phyloP scores from a whole-genome alignment of 2,888 invertebrate genomes.

The Perizoma flavofasciatum region DNA sequence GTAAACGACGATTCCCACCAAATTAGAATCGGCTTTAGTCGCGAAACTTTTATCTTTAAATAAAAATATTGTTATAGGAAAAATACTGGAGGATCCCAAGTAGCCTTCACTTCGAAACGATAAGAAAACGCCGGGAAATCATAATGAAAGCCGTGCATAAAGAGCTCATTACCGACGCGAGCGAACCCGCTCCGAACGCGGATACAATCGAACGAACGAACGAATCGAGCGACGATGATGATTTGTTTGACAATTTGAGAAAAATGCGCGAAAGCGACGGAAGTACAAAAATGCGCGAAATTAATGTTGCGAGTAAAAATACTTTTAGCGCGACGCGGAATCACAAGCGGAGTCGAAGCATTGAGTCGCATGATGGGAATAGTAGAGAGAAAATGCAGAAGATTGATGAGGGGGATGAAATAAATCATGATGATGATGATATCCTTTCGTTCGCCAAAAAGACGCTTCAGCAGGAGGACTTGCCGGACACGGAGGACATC shows the following conservation, averaged over 20 bases:
- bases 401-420: slow-evolving; percentile 61
- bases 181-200: slow-evolving; percentile 16
- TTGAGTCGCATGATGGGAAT: slow-evolving; percentile 57
- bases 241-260: slow-evolving; percentile 71
- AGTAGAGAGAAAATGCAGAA: slow-evolving; percentile 65
- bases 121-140: slow-evolving; percentile 82
- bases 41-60: slow-evolving; percentile 13
- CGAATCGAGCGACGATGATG: slow-evolving; percentile 70
- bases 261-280: slow-evolving; percentile 46
- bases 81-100: slow-evolving; percentile 94
- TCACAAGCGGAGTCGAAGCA: slow-evolving; percentile 67
- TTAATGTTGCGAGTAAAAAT: slow-evolving; percentile 3
- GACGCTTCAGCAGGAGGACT: slow-evolving; percentile 64
- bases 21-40: too few relatives aligned
- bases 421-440: slow-evolving; percentile 59
- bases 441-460: slow-evolving; percentile 75
- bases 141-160: slow-evolving; percentile 83
- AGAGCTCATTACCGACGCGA: slow-evolving; percentile 63
- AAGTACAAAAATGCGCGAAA: slow-evolving; percentile 2
- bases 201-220: slow-evolving; percentile 19
- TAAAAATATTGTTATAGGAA: slow-evolving; percentile 82
- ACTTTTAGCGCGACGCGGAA: slow-evolving; percentile 34
- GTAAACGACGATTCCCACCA: too few relatives aligned
- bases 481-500: slow-evolving; percentile 73
- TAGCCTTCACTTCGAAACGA: slow-evolving; percentile 79